These are phyloP conservation scores for Hylaea fasciaria DNA, from an alignment of 2,888 invertebrate genomes.

Conservation along the genomic window DNA sequence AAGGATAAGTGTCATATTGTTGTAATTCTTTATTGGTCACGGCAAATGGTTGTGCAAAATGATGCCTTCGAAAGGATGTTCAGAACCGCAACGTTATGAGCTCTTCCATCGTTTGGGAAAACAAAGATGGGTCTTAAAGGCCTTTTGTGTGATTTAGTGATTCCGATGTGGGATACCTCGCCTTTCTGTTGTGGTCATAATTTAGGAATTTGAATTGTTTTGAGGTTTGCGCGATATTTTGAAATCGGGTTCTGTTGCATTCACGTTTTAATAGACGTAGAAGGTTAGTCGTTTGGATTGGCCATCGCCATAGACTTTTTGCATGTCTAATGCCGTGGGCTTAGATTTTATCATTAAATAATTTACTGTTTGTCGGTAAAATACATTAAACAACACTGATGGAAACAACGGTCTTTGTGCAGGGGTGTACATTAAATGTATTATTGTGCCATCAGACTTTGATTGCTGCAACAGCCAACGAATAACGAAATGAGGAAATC, in stretches of 20 bases:
- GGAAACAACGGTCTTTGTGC: no score
- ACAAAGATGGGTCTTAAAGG: conserved; percentile 77
- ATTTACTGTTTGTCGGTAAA: no score
- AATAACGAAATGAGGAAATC: no score
- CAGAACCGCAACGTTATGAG: conserved; percentile 78
- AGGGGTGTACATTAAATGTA: no score
- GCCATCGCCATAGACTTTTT: no score
- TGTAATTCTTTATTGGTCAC: not conserved
- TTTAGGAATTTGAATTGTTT: conserved; percentile 40
- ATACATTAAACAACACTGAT: no score
- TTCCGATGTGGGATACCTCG: conserved; percentile 54
- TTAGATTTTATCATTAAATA: no score
- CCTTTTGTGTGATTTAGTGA: conserved; percentile 72
- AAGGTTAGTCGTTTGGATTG: no score
- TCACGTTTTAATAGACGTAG: no score
- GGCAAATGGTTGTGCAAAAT: conserved; percentile 35
- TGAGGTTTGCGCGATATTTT: not conserved
- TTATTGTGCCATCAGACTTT: no score
- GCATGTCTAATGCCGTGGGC: no score
- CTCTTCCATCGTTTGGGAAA: conserved; percentile 72
- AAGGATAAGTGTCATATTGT: conserved; percentile 44
- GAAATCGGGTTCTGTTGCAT: not conserved
- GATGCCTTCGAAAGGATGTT: conserved; percentile 62
- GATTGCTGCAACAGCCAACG: no score
- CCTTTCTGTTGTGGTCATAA: conserved; percentile 44